A percentile compares a stretch with the other conserved stretches of the same genome.
These are phyloP conservation scores for Tenthredo scrophulariae DNA, from an alignment of 2,888 invertebrate species.

Conservation along the genomic window DNA sequence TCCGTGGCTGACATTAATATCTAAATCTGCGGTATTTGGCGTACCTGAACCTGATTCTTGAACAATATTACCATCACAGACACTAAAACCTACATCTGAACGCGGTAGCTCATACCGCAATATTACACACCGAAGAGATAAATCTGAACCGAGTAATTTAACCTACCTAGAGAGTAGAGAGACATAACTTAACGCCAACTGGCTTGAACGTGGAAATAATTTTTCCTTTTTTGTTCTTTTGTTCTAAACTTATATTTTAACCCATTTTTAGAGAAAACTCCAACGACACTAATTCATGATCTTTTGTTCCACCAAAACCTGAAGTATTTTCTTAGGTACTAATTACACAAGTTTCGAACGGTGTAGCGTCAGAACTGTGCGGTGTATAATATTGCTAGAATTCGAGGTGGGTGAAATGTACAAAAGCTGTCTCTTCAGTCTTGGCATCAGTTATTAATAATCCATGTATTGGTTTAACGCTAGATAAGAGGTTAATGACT, in stretches of 20 bases:
- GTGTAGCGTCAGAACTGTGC: background rate
- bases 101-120: background rate
- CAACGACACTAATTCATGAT: background rate
- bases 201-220: background rate
- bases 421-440: background rate
- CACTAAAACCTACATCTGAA: background rate
- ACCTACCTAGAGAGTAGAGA: background rate
- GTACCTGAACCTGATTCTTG: background rate
- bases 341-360: background rate
- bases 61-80: background rate
- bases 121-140: background rate
- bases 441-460: background rate
- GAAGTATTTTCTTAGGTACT: background rate
- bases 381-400: background rate
- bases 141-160: background rate
- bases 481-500: constrained; percentile 37
- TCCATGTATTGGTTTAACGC: constrained; percentile 5
- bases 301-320: background rate
- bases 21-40: background rate
- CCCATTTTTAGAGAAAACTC: background rate
- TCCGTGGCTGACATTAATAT: background rate
- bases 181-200: background rate
- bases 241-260: background rate
- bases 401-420: background rate
- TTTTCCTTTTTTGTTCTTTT: background rate